Evolutionary conservation across 2,113 vertebrate genomes (phyloP), one percentile per base, ranked within the genome.

Genomic region (Tragelaphus strepsiceros): DNA sequence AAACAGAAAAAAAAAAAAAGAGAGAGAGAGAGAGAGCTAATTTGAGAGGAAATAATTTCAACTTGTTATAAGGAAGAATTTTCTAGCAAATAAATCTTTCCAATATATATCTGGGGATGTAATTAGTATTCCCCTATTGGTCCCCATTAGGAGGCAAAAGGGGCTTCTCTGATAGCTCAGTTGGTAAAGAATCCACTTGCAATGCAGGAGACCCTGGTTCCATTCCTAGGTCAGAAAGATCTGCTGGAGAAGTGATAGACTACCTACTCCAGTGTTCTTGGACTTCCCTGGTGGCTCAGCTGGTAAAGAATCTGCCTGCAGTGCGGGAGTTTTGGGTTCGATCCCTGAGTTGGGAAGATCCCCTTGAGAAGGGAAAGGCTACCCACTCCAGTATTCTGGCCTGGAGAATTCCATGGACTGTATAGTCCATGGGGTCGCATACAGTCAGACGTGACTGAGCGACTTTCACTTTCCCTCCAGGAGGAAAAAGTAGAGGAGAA

Each of bases 281-380:
- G 19, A 9, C n/a, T 71, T 71, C 4, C 64, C 9, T 35, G 19
- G 19, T 35, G n/a, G 64, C 64, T 71, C n/a, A 71, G n/a, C 64
- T 71, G 19, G 4, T 21, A 35, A 35, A 71, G 64, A 71, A 71
- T 35, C n/a, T 22, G n/a, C n/a, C n/a, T 71, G 17, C 64, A 71
- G 3, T 35, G n/a, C 0, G 0, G n/a, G 19, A 71, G 19, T 35
- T 19, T 6, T 71, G 64, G 17, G 9, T 71, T 71, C 0, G 0
- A 6, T 71, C 8, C 19, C 64, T 71, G n/a, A 17, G n/a, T 71
- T 71, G 64, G n/a, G 64, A 71, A 71, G 64, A 35, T 35, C 19
- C n/a, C 64, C n/a, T 22, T n/a, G 64, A 71, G 19, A 71, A 35
- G 9, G 9, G 17, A 35, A 35, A 71, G 4, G n/a, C 64, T 71